A percentile compares a stretch with the other conserved stretches of the same genome.
Evolutionary conservation across 2,888 invertebrate genomes (phyloP).

Genomic region (Drosophila gaucha): DNA sequence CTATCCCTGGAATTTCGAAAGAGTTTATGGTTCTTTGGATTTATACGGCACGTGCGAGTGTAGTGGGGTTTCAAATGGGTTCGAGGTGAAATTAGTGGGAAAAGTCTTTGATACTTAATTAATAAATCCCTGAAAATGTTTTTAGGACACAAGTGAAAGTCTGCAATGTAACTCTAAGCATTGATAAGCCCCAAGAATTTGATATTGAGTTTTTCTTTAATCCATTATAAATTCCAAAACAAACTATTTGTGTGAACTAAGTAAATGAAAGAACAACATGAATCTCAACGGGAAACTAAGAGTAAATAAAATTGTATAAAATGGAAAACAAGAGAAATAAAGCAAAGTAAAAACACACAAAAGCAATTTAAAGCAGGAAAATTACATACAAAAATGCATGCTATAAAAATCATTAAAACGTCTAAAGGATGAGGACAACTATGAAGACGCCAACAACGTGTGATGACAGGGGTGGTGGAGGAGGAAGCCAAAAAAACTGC

Average conservation of each 20-base stretch:
- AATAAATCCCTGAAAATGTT: conserved; percentile 52
- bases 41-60: conserved; percentile 55
- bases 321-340: conserved; percentile 42
- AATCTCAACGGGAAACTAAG: conserved; percentile 36
- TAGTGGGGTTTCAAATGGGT: conserved; percentile 34
- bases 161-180: conserved; percentile 13
- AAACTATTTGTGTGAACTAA: conserved; percentile 44
- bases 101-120: conserved; percentile 65
- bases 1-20: conserved; percentile 16
- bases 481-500: conserved; percentile 41
- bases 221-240: conserved; percentile 30
- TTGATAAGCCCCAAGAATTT: conserved; percentile 28
- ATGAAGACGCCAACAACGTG: conserved; percentile 21
- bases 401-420: conserved; percentile 75
- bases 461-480: too few species aligned
- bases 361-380: conserved; percentile 70
- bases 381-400: conserved; percentile 61
- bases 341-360: conserved; percentile 38
- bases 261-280: conserved; percentile 40
- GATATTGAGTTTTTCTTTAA: conserved; percentile 23
- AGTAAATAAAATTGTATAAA: conserved; percentile 48
- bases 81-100: conserved; percentile 40
- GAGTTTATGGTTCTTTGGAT: conserved; percentile 24
- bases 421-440: conserved; percentile 57
- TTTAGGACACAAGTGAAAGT: conserved; percentile 2